Evolutionary conservation across 2,113 vertebrate species (phyloP).

Genomic region (Callocephalon fimbriatum): DNA sequence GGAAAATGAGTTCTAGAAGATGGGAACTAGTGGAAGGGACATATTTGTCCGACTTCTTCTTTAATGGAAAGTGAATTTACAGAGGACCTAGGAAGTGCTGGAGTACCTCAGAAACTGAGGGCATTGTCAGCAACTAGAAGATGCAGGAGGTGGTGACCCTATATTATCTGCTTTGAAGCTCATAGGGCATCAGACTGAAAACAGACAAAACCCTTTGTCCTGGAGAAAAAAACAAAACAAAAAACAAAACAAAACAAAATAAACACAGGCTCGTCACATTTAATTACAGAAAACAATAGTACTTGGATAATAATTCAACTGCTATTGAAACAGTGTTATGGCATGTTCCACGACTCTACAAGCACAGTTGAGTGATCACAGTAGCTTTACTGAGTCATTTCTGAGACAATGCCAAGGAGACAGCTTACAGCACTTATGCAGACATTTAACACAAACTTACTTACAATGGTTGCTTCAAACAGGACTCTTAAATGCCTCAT

Average conservation of each 20-base stretch:
- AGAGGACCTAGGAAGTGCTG: neutral
- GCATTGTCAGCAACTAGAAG: neutral
- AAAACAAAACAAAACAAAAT: neutral
- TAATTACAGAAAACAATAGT: neutral
- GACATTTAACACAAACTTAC: neutral
- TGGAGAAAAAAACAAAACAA: neutral
- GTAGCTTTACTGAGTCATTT: neutral
- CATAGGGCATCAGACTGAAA: neutral
- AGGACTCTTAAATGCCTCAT: neutral
- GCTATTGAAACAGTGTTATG: neutral
- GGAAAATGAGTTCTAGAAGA: neutral
- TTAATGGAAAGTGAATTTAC: neutral
- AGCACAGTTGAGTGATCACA: neutral
- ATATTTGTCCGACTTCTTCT: neutral
- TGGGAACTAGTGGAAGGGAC: neutral
- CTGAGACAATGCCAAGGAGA: neutral
- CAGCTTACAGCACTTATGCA: neutral
- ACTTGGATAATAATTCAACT: neutral
- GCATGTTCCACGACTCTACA: neutral
- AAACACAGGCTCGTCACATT: neutral
- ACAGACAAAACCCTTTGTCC: neutral
- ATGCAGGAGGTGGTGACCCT: neutral
- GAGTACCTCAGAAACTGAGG: neutral
- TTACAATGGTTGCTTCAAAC: neutral
- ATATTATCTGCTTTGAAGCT: neutral